A percentile compares a stretch with the other conserved stretches of the same genome.
Evolutionary conservation across 2,113 vertebrate genomes (phyloP).

Genomic region (Nesospiza acunhae): DNA sequence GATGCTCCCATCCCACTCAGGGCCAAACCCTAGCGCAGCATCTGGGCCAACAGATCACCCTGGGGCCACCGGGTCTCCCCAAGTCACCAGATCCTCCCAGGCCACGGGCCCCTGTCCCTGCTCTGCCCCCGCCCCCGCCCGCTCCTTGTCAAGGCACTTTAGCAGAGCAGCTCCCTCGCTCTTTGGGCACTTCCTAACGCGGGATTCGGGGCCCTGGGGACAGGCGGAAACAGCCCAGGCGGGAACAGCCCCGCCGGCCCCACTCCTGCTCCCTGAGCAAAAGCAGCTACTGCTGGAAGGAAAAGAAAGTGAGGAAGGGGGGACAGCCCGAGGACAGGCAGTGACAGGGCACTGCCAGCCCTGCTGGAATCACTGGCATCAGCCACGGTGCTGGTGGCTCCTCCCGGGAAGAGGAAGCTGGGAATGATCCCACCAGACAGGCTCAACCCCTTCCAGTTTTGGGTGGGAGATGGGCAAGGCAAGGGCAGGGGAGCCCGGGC

Average conservation of each 20-base stretch:
- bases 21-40: not conserved
- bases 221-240: not conserved
- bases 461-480: not conserved
- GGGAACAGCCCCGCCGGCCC: not conserved
- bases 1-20: not conserved
- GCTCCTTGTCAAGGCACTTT: conserved; percentile 59
- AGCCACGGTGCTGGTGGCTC: accelerated
- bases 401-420: not conserved
- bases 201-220: not conserved
- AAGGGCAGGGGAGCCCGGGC: not conserved
- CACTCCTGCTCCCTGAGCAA: conserved; percentile 52
- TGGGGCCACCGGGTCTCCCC: not conserved
- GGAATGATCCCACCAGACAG: not conserved
- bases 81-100: not conserved
- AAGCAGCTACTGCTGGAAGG: conserved; percentile 59
- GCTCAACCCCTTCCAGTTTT: not conserved
- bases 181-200: conserved; percentile 14
- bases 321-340: not conserved
- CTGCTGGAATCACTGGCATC: accelerated
- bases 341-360: not conserved
- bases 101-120: not conserved
- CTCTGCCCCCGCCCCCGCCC: not conserved
- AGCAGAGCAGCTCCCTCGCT: conserved; percentile 64
- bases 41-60: not conserved
- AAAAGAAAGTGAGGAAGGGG: conserved; percentile 12